Percentiles rank a stretch among this genome's conserved stretches.
Conservation (phyloP, 2,797 vertebrate species). For the Sebastes dallii region DNA sequence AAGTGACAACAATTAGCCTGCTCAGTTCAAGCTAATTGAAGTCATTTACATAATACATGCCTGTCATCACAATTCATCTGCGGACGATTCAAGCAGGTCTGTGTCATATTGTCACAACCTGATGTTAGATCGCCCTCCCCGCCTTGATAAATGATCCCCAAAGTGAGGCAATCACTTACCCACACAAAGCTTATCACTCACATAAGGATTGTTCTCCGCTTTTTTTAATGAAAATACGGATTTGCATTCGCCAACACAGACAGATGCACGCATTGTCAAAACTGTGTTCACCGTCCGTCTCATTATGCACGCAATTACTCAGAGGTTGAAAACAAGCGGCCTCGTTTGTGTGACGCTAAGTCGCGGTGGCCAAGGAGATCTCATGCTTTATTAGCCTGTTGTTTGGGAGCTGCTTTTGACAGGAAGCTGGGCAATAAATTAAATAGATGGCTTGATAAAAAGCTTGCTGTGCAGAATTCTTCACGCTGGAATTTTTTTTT, state of each 20-base stretch:
- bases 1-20: conserved; percentile 79
- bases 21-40: conserved; percentile 79
- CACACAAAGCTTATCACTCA: conserved; percentile 49
- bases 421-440: conserved; percentile 76
- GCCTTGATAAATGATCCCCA: conserved; percentile 50
- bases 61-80: conserved; percentile 63
- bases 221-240: conserved; percentile 53
- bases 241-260: conserved; percentile 57
- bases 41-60: conserved; percentile 76
- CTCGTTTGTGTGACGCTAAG: conserved; percentile 63
- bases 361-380: conserved; percentile 64
- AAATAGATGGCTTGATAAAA: conserved; percentile 82
- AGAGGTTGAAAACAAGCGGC: conserved; percentile 62
- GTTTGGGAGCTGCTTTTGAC: conserved; percentile 74
- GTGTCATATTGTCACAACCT: conserved; percentile 53
- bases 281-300: conserved; percentile 64
- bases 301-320: conserved; percentile 77
- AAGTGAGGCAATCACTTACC: conserved; percentile 37
- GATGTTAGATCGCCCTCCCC: conserved; percentile 27
- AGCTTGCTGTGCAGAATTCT: conserved; percentile 72
- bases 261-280: conserved; percentile 65
- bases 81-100: conserved; percentile 62
- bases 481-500: conserved; percentile 55
- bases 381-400: conserved; percentile 72
- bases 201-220: conserved; percentile 14